A percentile compares a stretch with the other conserved stretches of the same genome.
Conservation (phyloP, 2,888 invertebrate species). For the Drosophila basisetae region DNA sequence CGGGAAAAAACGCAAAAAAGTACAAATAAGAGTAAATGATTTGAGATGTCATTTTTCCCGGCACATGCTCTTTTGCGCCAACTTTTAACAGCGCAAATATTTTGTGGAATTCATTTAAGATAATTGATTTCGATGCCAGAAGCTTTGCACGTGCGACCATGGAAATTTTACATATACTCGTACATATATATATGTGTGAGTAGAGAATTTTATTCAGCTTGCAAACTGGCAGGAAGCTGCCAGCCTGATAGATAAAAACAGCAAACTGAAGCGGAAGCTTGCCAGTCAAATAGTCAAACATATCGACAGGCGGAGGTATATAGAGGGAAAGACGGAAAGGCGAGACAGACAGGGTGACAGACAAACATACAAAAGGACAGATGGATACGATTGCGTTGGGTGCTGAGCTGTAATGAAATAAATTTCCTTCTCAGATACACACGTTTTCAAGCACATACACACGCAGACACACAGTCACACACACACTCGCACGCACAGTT, state of each 20-base stretch:
- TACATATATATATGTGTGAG: slow-evolving; percentile 6
- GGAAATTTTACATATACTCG: slow-evolving; percentile 10
- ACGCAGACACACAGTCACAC: not conserved
- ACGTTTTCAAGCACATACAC: slow-evolving; percentile 15
- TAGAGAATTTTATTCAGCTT: slow-evolving; percentile 17
- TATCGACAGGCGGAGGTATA: slow-evolving; percentile 44
- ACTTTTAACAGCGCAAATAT: slow-evolving; percentile 46
- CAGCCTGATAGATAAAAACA: slow-evolving; percentile 47
- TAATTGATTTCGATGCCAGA: slow-evolving; percentile 70
- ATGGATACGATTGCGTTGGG: slow-evolving; percentile 57
- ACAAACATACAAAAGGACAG: slow-evolving; percentile 7
- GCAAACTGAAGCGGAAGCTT: slow-evolving; percentile 52
- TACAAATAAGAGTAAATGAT: slow-evolving; percentile 10
- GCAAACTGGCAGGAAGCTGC: slow-evolving; percentile 25
- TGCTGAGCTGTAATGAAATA: slow-evolving; percentile 77
- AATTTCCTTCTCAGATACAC: slow-evolving; percentile 59
- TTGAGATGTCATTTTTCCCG: slow-evolving; percentile 31
- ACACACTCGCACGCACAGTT: slow-evolving; percentile 3
- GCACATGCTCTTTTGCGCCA: slow-evolving; percentile 44
- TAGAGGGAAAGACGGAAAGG: slow-evolving; percentile 2
- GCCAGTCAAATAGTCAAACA: slow-evolving; percentile 66
- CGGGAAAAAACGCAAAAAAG: not conserved
- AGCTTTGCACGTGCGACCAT: slow-evolving; percentile 60
- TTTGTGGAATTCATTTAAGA: slow-evolving; percentile 73
- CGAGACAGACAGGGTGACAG: slow-evolving; percentile 6